Conservation (phyloP, 2,797 vertebrate species). For the Stomatorhinus walkeri region DNA sequence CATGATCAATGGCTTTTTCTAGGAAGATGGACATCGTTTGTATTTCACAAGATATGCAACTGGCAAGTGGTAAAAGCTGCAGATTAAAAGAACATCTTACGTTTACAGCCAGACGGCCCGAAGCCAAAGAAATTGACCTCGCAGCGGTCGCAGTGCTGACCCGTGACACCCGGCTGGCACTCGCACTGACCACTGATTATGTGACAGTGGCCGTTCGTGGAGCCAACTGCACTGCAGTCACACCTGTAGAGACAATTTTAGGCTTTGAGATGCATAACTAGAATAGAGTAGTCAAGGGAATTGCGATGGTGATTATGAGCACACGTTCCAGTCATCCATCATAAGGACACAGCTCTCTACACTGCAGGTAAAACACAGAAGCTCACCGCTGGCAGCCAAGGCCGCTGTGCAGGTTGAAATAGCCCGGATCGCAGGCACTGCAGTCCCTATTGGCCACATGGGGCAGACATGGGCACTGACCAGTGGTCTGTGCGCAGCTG, state of each 20-base stretch:
- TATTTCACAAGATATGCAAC: background rate
- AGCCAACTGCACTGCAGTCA: conserved; percentile 79
- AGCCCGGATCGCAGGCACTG: conserved; percentile 76
- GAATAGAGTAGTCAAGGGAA: background rate
- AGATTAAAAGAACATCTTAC: conserved; percentile 55
- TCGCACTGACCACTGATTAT: conserved; percentile 81
- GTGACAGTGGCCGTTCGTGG: conserved; percentile 87
- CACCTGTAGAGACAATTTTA: conserved; percentile 60
- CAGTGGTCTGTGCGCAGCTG: conserved; percentile 75
- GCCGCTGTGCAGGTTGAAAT: conserved; percentile 81
- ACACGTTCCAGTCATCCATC: background rate
- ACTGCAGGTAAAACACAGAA: background rate
- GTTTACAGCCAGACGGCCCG: conserved; percentile 86
- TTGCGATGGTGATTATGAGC: background rate
- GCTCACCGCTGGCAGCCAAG: conserved; percentile 81
- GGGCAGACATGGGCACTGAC: conserved; percentile 80
- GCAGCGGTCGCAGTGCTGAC: conserved; percentile 75
- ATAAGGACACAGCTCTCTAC: background rate
- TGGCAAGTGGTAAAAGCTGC: background rate
- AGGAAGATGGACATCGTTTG: background rate
- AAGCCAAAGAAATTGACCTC: conserved; percentile 91
- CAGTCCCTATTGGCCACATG: conserved; percentile 80
- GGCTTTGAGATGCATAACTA: background rate
- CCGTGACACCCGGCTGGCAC: conserved; percentile 82
- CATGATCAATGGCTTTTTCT: background rate